These are phyloP conservation scores for Prionailurus viverrinus DNA, from an alignment of 2,113 vertebrate species.

Conservation along the genomic window DNA sequence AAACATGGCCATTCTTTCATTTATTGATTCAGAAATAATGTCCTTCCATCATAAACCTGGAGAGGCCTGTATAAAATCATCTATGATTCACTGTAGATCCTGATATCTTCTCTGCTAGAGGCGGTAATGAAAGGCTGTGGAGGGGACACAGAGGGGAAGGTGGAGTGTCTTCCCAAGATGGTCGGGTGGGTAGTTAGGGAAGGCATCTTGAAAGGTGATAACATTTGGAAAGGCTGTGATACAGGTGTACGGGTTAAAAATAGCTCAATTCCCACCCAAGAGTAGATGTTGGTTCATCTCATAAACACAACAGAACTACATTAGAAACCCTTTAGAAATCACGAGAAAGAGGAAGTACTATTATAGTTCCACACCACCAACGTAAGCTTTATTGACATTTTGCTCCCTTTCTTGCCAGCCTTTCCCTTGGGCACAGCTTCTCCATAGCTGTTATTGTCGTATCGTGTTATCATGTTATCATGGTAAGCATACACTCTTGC, in stretches of 20 bases:
- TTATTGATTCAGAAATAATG: slow-evolving; percentile 35
- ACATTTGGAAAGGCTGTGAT: not conserved
- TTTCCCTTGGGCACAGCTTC: not conserved
- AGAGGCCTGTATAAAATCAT: not conserved
- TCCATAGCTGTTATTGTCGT: not conserved
- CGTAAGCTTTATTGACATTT: not conserved
- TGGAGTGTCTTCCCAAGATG: not conserved
- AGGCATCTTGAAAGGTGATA: not conserved
- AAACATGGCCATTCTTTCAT: not conserved
- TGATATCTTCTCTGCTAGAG: not conserved
- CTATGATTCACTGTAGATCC: not conserved
- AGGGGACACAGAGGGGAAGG: not conserved
- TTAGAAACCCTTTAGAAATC: not conserved
- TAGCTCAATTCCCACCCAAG: not conserved
- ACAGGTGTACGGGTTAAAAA: not conserved
- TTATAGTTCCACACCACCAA: not conserved
- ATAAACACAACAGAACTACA: not conserved
- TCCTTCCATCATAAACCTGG: not conserved
- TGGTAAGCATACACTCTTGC: not conserved
- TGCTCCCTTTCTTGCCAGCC: not conserved
- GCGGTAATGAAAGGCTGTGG: not conserved
- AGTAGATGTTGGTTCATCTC: not conserved
- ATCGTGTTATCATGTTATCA: not conserved
- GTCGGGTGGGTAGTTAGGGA: not conserved
- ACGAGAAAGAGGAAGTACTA: not conserved